Conservation (phyloP, 2,113 vertebrate species). For the Oriolus oriolus region DNA sequence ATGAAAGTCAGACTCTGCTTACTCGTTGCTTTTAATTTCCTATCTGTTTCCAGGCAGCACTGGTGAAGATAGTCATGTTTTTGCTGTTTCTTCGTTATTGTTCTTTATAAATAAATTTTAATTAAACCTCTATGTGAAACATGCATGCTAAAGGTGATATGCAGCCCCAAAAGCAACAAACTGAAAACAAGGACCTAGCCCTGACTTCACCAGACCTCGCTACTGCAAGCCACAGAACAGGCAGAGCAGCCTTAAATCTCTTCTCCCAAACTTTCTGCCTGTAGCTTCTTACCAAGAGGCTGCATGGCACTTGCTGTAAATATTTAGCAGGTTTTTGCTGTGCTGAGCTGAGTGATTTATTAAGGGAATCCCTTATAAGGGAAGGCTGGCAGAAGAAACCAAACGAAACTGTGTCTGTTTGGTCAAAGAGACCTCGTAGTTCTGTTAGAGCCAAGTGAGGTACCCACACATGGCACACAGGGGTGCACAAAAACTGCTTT, state of each 20-base stretch:
- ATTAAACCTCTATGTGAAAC: background rate
- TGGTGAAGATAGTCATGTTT: background rate
- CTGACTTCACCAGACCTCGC: background rate
- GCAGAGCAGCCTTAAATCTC: background rate
- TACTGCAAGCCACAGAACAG: background rate
- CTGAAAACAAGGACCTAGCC: background rate
- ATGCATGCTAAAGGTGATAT: background rate
- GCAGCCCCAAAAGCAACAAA: background rate
- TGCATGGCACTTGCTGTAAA: constrained; percentile 1
- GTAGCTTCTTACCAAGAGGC: background rate
- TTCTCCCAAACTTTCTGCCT: background rate
- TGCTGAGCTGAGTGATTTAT: background rate
- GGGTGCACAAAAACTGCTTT: background rate
- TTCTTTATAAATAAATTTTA: background rate
- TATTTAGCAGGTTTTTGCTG: background rate
- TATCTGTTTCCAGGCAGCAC: background rate
- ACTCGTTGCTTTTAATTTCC: background rate
- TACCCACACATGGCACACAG: background rate
- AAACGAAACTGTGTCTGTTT: background rate
- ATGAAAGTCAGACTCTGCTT: constrained; percentile 1
- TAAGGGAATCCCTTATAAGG: background rate
- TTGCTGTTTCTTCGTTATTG: background rate
- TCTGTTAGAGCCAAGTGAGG: background rate
- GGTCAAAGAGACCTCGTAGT: background rate
- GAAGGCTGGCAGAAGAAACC: background rate